Evolutionary conservation across 2,797 vertebrate genomes (phyloP).

Genomic region (Yasuhikotakia modesta): DNA sequence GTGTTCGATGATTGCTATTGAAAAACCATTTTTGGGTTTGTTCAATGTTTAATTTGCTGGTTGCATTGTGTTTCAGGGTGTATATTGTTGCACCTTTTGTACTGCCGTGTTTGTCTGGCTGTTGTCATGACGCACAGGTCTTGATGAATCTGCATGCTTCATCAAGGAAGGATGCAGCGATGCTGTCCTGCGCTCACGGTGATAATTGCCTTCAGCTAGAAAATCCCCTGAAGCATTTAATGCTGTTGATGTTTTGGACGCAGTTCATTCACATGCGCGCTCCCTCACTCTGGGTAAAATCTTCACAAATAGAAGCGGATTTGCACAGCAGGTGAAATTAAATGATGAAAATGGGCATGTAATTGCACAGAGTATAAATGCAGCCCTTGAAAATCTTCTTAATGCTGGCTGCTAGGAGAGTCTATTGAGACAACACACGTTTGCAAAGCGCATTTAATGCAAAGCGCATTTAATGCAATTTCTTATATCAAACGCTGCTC

Average conservation of each 20-base stretch:
- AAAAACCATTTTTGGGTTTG: not conserved
- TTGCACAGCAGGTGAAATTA: constrained; percentile 32
- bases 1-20: constrained; percentile 1
- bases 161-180: constrained; percentile 21
- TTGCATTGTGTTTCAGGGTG: not conserved
- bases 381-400: constrained; percentile 6
- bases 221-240: constrained; percentile 8
- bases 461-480: not conserved
- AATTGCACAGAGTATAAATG: constrained; percentile 11
- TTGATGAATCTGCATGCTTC: constrained; percentile 20
- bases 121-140: constrained; percentile 12
- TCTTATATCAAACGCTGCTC: not conserved
- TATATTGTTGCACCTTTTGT: constrained; percentile 7
- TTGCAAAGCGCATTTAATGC: not conserved
- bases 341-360: constrained; percentile 10
- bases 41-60: not conserved
- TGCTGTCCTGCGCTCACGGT: not conserved
- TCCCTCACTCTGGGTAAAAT: not conserved
- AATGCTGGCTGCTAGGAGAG: not conserved
- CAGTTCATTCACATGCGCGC: not conserved
- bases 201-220: constrained; percentile 28
- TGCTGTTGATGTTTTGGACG: constrained; percentile 36
- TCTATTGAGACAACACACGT: not conserved
- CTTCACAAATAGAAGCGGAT: constrained; percentile 25
- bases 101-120: constrained; percentile 16